Base-by-base conservation (phyloP, 2,797 vertebrate species). In the Tolypeutes matacus region DNA sequence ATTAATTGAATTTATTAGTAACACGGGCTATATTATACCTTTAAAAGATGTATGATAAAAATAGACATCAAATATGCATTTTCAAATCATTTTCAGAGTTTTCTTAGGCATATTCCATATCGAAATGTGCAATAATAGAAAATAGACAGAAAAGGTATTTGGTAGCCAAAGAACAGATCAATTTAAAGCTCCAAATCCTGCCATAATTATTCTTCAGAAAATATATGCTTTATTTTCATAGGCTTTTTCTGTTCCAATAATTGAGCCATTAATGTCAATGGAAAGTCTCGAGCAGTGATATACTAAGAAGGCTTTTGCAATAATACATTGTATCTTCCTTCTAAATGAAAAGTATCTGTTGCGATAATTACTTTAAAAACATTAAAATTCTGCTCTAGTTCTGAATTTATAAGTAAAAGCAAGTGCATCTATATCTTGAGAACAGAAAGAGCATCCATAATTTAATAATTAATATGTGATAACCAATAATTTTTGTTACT, bases 301-400 rank as follows among this genome's bases (percentile, higher is more conserved):
- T 97, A 97, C 96, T 97, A 95, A 97, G 95, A 96, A 91, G 86
- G 91, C 93, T 93, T 98, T 98, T 96, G 85, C 95, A 97, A 96
- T 95, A 95, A 89, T 91, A 97, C 89, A 97, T 96, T 98, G 96
- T 98, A 95, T 98, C 96, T 97, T 97, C 92, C 97, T 98, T 97
- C 97, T 97, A 98, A 96, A 97, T 97, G 94, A 98, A 97, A 98
- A 98, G 93, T 91, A 97, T 97, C 93, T 95, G 96, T 98, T 98
- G 95, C 67, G 95, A 97, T 97, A 98, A 97, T 95, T 97, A 96
- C 86, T 94, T 97, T 96, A 91, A 98, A 97, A 94, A 95, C 96
- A 97, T 94, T 10, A 95, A 95, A 97, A 96, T 96, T 97, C 88
- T 97, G 82, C 93, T 97, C 91, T 96, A 78, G 81, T 95, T 87